Conservation (phyloP, 2,797 vertebrate genomes). For the Psittacula echo region DNA sequence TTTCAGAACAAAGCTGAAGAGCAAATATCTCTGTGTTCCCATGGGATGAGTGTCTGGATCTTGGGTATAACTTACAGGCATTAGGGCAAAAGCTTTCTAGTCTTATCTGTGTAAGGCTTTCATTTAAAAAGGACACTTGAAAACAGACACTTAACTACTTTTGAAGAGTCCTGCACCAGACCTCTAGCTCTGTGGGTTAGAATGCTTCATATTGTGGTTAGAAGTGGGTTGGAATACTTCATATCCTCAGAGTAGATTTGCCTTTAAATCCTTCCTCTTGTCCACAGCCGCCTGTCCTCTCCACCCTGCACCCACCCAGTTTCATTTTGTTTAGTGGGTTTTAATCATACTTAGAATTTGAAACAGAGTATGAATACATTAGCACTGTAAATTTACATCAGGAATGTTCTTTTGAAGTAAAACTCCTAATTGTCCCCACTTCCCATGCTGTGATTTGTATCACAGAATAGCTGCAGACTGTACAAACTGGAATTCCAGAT, state of each 20-base stretch:
- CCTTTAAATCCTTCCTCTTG: not conserved
- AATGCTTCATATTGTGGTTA: too few relatives aligned
- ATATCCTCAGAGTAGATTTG: not conserved
- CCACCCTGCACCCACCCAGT: too few relatives aligned
- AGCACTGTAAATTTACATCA: not conserved
- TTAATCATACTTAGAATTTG: not conserved
- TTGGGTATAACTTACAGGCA: not conserved
- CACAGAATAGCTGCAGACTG: not conserved
- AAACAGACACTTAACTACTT: not conserved
- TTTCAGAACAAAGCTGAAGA: not conserved
- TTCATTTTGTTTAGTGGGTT: not conserved
- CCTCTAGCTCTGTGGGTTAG: not conserved
- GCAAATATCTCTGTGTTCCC: not conserved
- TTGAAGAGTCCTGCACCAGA: not conserved
- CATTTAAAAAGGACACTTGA: not conserved
- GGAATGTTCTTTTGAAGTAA: not conserved
- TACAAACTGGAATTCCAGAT: not conserved
- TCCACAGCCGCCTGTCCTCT: fast-evolving
- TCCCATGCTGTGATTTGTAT: not conserved
- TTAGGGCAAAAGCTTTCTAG: not conserved
- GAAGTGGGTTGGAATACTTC: not conserved
- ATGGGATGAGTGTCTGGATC: not conserved
- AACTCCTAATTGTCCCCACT: not conserved
- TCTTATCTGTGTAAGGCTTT: not conserved
- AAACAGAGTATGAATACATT: not conserved